A percentile compares a stretch with the other conserved stretches of the same genome.
phyloP scores from a whole-genome alignment of 2,797 vertebrate species.

The Cephalopachus bancanus region DNA sequence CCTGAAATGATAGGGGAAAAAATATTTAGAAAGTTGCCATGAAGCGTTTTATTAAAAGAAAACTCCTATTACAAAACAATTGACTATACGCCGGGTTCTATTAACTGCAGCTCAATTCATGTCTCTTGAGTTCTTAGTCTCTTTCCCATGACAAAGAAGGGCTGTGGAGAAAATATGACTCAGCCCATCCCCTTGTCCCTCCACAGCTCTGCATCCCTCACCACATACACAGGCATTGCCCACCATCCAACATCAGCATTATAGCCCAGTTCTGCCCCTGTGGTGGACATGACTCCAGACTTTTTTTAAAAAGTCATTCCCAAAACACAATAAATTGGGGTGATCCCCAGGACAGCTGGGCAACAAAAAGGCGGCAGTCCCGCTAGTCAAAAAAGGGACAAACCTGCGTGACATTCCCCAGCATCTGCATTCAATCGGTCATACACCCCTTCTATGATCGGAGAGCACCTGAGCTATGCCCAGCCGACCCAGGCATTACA shows the following conservation, averaged over 20 bases:
- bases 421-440: not conserved
- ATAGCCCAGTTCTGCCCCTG: not conserved
- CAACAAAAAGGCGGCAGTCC: not conserved
- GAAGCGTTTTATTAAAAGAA: conserved; percentile 2
- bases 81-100: not conserved
- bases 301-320: not conserved
- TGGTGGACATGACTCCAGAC: not conserved
- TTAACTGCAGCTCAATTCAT: not conserved
- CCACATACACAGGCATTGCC: too few species aligned
- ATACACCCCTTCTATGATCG: not conserved
- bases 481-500: too few species aligned
- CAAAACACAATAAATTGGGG: not conserved
- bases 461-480: not conserved
- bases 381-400: not conserved
- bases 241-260: not conserved
- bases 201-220: too few species aligned
- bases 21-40: not conserved
- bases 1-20: not conserved
- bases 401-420: not conserved
- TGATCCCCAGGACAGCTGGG: not conserved
- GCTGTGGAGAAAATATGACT: not conserved
- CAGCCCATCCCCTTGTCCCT: not conserved
- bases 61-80: not conserved
- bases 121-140: not conserved
- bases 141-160: not conserved